phyloP scores from a whole-genome alignment of 53 echinoderm and acorn worm genomes.

The Henricia sp. region DNA sequence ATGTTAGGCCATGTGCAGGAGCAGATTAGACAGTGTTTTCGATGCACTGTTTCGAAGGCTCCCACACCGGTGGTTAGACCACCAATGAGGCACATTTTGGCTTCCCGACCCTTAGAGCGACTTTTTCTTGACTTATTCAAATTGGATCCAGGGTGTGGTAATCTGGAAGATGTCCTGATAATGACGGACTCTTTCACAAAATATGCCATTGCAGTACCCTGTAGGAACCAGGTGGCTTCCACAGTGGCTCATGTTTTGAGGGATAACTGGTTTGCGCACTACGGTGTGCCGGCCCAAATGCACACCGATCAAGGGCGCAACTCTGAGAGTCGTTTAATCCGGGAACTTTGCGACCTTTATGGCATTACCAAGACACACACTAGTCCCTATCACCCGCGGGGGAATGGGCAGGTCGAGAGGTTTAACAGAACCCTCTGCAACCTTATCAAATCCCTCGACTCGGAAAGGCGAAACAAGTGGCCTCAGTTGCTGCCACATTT shows the following conservation, averaged over 20 bases:
- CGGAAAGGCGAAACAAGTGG: conserved; percentile 18
- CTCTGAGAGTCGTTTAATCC: conserved; percentile 44
- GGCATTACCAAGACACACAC: conserved; percentile 42
- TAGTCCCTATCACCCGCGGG: conserved; percentile 43
- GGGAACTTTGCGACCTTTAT: conserved; percentile 34
- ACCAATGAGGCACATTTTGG: conserved; percentile 61
- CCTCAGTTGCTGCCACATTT: conserved; percentile 36
- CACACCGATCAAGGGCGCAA: conserved; percentile 70
- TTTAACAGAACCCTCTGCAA: conserved; percentile 46
- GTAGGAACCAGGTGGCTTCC: conserved; percentile 54
- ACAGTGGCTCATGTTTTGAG: conserved; percentile 46
- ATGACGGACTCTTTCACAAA: conserved; percentile 67
- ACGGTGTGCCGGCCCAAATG: conserved; percentile 52
- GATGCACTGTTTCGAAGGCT: conserved; percentile 40
- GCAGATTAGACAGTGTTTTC: conserved; percentile 56
- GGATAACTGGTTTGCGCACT: conserved; percentile 65
- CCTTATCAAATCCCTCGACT: conserved; percentile 34
- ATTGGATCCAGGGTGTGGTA: conserved; percentile 62
- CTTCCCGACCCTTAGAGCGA: conserved; percentile 65
- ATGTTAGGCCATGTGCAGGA: conserved; percentile 23
- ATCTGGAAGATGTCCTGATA: conserved; percentile 63
- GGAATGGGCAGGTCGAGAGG: conserved; percentile 42
- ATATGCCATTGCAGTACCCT: conserved; percentile 62
- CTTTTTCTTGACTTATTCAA: conserved; percentile 72
- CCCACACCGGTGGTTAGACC: conserved; percentile 52